Evolutionary conservation across 2,888 invertebrate genomes (phyloP), one percentile per base, ranked within the genome.

Genomic region (Ectemnius lituratus): DNA sequence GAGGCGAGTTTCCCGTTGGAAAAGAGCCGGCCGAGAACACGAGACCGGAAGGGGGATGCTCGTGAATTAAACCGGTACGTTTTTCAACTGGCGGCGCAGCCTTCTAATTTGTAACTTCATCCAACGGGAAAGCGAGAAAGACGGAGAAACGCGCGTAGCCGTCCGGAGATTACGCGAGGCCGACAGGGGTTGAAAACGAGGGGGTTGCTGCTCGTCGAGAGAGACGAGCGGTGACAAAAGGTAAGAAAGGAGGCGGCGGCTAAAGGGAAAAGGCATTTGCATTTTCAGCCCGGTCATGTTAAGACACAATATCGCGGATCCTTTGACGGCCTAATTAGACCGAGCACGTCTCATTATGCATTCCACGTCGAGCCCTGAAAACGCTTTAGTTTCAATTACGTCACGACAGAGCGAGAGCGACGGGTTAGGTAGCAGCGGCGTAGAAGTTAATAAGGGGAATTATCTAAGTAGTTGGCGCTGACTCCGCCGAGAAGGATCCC

Each of bases 371-470:
- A 66, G 69, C 78, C 80, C 74, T 78, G 80, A 75, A 83, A 83
- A 82, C 81, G 78, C 76, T 84, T 85, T 84, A 85, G 80, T 85
- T 85, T 84, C 83, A 84, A 85, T 85, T 85, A 85, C 78, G 76
- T 63, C 64, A 73, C 60, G 73, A 52, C 37, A 37, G 37, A 37
- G 37, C 5, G 5, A 37, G 8, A 6, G 37, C 37, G 37, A 18
- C 61, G 66, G 57, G 49, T 23, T 37, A 27, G 64, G 52, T 64
- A 61, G 59, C 45, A 45, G 56, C 65, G 57, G 58, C 69, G 69
- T 71, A 63, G 71, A 80, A 82, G 83, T 76, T 83, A 84, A 83
- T 83, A 83, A 83, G 72, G 76, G 75, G 71, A 82, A 84, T 82
- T 83, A 83, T 82, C 80, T 82, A 82, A 82, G 73, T 82, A 82